Base-by-base conservation (phyloP, 2,113 vertebrate species). In the Muntiacus muntjak region DNA sequence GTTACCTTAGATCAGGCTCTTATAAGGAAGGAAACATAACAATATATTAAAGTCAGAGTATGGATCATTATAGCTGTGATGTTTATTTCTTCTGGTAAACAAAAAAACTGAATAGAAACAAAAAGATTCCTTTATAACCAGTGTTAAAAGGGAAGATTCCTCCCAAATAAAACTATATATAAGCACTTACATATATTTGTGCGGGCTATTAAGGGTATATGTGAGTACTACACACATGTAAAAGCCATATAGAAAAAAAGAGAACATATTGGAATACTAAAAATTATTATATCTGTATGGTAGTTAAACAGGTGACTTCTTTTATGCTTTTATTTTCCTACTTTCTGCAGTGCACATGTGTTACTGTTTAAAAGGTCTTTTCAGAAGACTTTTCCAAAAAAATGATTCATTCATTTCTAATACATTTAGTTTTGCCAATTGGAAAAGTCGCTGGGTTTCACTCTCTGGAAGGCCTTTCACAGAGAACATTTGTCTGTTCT, bases 21-120 rank as follows among this genome's bases (percentile, higher is more conserved):
- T 62, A 87, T 45, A 60, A 74, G 5, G 45, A 82, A 97, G 81
- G 21, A 89, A 97, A 82, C 25, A 36, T 3, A 94, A 82, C 36
- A 55, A 82, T 87, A 40, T 71, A 74, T 52, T 95, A 84, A 89
- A 91, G 40, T 26, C 78, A 91, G 8, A 79, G 13, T 43, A 82
- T 54, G 50, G 33, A 58, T 91, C 52, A 47, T 47, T n/a, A 90
- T 0, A 86, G 26, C 67, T 64, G 89, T 87, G 17, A 57, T 45
- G 36, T 47, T 94, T 78, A 71, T 55, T 91, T 93, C 57, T 15
- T 93, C 43, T 71, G 87, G 21, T 83, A 97, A 93, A 40, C 60
- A 96, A 91, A 93, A 21, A 95, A 89, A 88, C 33, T 83, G 33
- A 92, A 36, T 7, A 91, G 45, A 97, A 97, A 71, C 54, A 87